Percentiles rank a stretch among this genome's conserved stretches.
Evolutionary conservation across 2,797 vertebrate genomes (phyloP).

Genomic region (Chloroceryle amazona): DNA sequence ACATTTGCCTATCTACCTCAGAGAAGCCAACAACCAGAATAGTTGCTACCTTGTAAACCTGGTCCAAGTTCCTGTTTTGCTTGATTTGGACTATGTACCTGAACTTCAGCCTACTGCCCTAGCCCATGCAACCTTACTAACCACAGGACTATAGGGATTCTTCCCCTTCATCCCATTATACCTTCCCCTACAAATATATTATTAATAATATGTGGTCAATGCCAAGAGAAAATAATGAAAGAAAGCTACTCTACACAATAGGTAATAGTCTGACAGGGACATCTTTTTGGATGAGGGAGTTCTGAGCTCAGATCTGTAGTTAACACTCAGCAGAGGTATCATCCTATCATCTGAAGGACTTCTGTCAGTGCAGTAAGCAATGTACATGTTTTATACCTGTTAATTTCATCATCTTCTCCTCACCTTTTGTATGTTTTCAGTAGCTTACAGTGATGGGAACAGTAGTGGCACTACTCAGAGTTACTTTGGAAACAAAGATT

Average conservation of each 20-base stretch:
- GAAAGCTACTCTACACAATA: not conserved
- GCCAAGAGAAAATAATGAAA: not conserved
- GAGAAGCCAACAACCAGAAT: not conserved
- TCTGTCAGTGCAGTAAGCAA: not conserved
- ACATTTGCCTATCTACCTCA: not conserved
- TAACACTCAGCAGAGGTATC: not conserved
- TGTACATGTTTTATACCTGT: not conserved
- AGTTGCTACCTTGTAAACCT: not conserved
- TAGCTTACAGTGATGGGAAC: not conserved
- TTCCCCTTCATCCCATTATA: not conserved
- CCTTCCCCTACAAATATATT: not conserved
- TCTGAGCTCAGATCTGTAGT: not conserved
- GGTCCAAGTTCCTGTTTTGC: not conserved
- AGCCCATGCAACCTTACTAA: not conserved
- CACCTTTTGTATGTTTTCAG: not conserved
- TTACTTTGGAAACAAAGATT: not conserved
- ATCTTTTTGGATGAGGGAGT: not conserved
- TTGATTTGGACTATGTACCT: constrained; percentile 13
- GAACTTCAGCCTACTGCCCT: not conserved
- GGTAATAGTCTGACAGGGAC: not conserved
- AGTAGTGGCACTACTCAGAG: not conserved
- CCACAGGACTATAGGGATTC: not conserved
- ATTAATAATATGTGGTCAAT: not conserved
- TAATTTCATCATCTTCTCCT: not conserved
- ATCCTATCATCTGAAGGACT: not conserved